phyloP scores from a whole-genome alignment of 2,113 vertebrate species.

The Triplophysa rosa region DNA sequence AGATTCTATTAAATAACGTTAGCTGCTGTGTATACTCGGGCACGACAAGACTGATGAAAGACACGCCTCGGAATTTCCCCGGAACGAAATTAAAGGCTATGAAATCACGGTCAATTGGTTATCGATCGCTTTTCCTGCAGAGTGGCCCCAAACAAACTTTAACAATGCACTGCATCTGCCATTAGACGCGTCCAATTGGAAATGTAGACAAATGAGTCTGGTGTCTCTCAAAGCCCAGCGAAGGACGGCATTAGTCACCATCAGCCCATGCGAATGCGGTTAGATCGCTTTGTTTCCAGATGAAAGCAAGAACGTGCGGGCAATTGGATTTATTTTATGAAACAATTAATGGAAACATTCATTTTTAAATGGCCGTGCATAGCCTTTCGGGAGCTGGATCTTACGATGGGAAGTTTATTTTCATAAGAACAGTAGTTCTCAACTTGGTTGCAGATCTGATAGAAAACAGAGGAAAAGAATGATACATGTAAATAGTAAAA shows the following conservation, averaged over 20 bases:
- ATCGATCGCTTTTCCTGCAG: constrained; percentile 59
- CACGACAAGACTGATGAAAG: constrained; percentile 50
- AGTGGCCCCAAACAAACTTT: constrained; percentile 53
- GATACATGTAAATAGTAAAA: neutral
- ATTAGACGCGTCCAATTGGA: constrained; percentile 59
- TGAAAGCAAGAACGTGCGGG: constrained; percentile 30
- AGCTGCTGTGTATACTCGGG: constrained; percentile 9
- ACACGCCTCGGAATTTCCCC: constrained; percentile 35
- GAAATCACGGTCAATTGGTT: constrained; percentile 60
- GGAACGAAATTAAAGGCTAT: constrained; percentile 54
- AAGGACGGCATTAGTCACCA: constrained; percentile 58
- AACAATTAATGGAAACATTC: constrained; percentile 48
- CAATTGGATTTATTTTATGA: constrained; percentile 43
- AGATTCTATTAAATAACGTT: constrained; percentile 13
- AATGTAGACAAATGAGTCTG: constrained; percentile 57
- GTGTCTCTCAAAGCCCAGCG: constrained; percentile 56
- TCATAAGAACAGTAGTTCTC: neutral
- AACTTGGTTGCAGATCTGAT: no score
- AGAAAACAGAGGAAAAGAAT: neutral
- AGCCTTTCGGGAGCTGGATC: constrained; percentile 15
- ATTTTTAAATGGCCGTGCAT: constrained; percentile 46
- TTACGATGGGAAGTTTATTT: constrained; percentile 2
- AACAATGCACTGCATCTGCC: constrained; percentile 47
- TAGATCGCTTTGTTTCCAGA: constrained; percentile 49
- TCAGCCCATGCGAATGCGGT: constrained; percentile 45